Percentiles rank a stretch among this genome's conserved stretches.
Conservation (phyloP, 2,113 vertebrate genomes). For the Garra rufa region DNA sequence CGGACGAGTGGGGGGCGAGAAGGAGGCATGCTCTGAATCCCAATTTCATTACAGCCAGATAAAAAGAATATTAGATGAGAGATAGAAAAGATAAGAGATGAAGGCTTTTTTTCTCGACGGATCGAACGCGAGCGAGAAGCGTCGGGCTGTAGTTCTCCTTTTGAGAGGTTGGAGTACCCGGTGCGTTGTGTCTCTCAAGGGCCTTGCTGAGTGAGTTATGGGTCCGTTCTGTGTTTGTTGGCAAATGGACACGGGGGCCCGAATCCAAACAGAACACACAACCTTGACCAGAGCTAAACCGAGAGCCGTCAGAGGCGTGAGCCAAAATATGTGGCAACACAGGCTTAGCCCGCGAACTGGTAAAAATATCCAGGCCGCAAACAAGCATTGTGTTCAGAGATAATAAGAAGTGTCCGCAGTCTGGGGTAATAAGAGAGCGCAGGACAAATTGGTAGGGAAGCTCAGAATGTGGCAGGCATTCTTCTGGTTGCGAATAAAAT, state of each 20-base stretch:
- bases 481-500: background rate
- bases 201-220: constrained; percentile 64
- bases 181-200: constrained; percentile 18
- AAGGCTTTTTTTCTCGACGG: background rate
- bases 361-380: constrained; percentile 44
- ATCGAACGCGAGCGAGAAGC: constrained; percentile 9
- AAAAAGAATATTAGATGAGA: constrained; percentile 50
- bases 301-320: constrained; percentile 48
- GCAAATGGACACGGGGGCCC: constrained; percentile 58
- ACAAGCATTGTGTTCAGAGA: constrained; percentile 36
- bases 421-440: background rate
- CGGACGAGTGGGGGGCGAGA: background rate
- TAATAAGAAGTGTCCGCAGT: constrained; percentile 24
- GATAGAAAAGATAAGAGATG: constrained; percentile 36
- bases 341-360: constrained; percentile 34
- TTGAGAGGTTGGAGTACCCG: constrained; percentile 44
- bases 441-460: background rate
- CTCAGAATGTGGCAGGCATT: background rate
- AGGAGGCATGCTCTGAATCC: constrained; percentile 9
- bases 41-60: constrained; percentile 35
- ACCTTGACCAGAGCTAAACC: constrained; percentile 67
- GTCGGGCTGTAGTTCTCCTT: background rate
- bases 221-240: constrained; percentile 68
- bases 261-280: constrained; percentile 62
- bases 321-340: constrained; percentile 58